A percentile compares a stretch with the other conserved stretches of the same genome.
Conservation (phyloP, 1,140 invertebrate genomes). For the Eulimnadia texana region DNA sequence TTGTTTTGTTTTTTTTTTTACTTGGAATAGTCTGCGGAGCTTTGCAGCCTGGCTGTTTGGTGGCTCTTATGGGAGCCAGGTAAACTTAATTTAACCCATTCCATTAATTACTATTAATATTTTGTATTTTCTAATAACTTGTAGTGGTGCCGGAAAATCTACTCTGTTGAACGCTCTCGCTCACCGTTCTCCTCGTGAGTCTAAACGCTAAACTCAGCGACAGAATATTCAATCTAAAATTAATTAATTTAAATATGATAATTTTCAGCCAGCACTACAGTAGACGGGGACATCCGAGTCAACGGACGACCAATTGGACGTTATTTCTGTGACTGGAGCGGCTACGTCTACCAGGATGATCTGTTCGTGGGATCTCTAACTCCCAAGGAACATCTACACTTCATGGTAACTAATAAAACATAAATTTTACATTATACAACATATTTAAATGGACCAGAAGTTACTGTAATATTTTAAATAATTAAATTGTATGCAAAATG, state of each 20-base stretch:
- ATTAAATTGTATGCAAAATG: not conserved
- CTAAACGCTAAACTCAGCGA: not conserved
- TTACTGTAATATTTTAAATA: not conserved
- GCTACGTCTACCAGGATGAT: slow-evolving; percentile 42
- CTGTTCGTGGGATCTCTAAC: slow-evolving; percentile 39
- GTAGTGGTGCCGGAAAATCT: slow-evolving; percentile 33
- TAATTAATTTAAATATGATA: not conserved
- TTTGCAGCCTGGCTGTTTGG: slow-evolving; percentile 29
- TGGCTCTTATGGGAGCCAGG: slow-evolving; percentile 32
- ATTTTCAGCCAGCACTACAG: slow-evolving; percentile 24
- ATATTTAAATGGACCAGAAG: not conserved
- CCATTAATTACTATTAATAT: not conserved
- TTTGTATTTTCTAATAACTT: not conserved
- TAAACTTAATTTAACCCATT: slow-evolving; percentile 15
- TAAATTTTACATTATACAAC: not conserved
- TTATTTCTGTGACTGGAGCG: slow-evolving; percentile 33
- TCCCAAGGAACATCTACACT: slow-evolving; percentile 37
- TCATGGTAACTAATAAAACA: slow-evolving; percentile 28
- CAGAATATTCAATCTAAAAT: not conserved
- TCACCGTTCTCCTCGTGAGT: slow-evolving; percentile 25
- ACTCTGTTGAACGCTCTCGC: slow-evolving; percentile 34
- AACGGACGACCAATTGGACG: slow-evolving; percentile 28
- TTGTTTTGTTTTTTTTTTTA: not conserved
- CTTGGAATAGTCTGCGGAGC: slow-evolving; percentile 28
- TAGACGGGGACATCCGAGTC: slow-evolving; percentile 30